Percentiles rank a stretch among this genome's conserved stretches.
phyloP scores from a whole-genome alignment of 2,113 vertebrate species.

The Cryptoleucopteryx plumbea region DNA sequence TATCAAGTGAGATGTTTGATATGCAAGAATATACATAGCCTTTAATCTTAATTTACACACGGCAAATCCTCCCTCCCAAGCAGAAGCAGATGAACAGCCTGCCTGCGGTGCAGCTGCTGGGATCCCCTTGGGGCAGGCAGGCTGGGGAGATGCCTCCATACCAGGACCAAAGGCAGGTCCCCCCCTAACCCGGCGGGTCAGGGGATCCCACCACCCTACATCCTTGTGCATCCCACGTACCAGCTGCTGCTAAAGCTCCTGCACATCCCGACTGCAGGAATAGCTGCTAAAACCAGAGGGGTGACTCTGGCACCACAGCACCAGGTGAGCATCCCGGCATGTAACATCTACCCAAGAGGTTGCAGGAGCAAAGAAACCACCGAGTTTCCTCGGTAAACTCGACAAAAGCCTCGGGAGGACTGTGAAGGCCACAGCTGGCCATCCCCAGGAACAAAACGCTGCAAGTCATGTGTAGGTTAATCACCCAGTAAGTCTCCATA shows the following conservation, averaged over 20 bases:
- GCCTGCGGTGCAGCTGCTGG: rapidly evolving
- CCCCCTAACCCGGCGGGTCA: rapidly evolving
- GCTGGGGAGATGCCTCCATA: neutral
- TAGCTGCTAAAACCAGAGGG: neutral
- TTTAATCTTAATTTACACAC: neutral
- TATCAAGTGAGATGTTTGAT: neutral
- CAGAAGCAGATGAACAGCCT: neutral
- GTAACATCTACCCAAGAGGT: rapidly evolving
- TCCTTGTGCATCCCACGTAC: rapidly evolving
- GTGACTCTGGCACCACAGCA: rapidly evolving
- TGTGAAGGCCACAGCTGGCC: neutral
- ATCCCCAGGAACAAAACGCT: rapidly evolving
- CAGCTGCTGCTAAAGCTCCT: neutral
- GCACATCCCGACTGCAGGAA: rapidly evolving
- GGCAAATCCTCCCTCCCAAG: neutral
- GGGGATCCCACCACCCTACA: neutral
- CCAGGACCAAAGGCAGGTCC: neutral
- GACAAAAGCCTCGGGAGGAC: rapidly evolving
- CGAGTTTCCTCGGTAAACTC: neutral
- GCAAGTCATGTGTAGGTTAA: rapidly evolving
- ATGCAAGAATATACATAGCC: neutral
- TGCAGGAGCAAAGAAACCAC: too few relatives aligned
- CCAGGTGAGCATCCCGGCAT: neutral
- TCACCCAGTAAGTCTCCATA: rapidly evolving
- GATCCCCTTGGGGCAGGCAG: neutral